A percentile compares a stretch with the other conserved stretches of the same genome.
phyloP scores from a whole-genome alignment of 2,888 invertebrate species.

The Leucania comma region DNA sequence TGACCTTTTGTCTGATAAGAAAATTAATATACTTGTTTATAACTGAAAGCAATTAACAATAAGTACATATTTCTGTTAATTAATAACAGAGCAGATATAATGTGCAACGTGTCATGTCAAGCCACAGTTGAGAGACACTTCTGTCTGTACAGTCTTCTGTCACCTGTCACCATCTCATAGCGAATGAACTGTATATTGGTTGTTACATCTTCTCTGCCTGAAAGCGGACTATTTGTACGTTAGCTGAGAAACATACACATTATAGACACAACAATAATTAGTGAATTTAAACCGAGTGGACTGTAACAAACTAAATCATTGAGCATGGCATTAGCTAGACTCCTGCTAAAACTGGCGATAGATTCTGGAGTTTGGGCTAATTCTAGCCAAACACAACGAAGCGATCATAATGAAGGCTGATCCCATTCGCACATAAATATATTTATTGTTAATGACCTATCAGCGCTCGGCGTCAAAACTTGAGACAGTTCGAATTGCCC shows the following conservation, averaged over 20 bases:
- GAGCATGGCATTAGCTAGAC: background rate
- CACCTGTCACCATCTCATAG: background rate
- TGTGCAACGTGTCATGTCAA: background rate
- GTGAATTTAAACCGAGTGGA: background rate
- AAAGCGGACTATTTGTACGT: background rate
- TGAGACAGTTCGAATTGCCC: background rate
- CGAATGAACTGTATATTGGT: background rate
- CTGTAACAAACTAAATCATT: no score
- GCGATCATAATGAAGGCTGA: background rate
- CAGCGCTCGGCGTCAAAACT: conserved; percentile 1
- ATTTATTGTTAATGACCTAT: background rate
- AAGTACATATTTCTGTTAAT: conserved; percentile 8
- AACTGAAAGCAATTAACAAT: conserved; percentile 9
- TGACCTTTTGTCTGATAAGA: conserved; percentile 50
- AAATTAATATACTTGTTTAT: conserved; percentile 28
- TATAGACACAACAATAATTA: background rate
- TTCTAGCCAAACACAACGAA: background rate
- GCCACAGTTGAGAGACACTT: background rate
- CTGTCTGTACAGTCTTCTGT: background rate
- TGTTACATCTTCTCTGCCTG: background rate
- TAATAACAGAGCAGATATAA: background rate
- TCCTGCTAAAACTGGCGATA: no score
- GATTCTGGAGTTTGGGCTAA: background rate
- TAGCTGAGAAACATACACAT: background rate
- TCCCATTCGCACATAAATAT: background rate